These are phyloP conservation scores for Melanocharis versteri DNA, from an alignment of 2,113 vertebrate species.

Conservation along the genomic window DNA sequence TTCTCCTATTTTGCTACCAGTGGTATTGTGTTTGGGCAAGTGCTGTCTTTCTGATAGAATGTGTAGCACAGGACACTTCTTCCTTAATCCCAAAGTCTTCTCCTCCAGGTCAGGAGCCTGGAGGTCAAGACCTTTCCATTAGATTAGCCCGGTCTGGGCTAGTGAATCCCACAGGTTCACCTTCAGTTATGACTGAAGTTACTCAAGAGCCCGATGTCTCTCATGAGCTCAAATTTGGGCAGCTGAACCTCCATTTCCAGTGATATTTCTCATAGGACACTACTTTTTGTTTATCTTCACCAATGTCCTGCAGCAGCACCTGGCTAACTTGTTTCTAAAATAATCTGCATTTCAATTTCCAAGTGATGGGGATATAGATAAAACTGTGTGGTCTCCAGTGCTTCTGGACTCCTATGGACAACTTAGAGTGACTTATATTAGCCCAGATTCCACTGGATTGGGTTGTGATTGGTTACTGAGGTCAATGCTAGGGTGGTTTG, in stretches of 20 bases:
- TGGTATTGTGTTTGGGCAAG: neutral
- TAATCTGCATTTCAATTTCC: neutral
- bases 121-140: neutral
- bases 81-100: neutral
- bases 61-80: neutral
- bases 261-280: neutral
- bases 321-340: neutral
- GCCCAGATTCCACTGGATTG: neutral
- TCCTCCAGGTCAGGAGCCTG: neutral
- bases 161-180: neutral
- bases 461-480: neutral
- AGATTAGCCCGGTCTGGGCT: neutral
- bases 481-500: neutral
- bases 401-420: neutral
- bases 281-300: neutral
- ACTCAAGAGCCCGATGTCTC: neutral
- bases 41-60: neutral
- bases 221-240: neutral
- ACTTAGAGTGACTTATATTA: neutral
- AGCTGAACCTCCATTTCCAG: neutral
- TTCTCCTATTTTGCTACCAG: neutral
- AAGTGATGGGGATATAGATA: neutral
- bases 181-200: neutral
- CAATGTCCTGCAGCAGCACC: neutral
- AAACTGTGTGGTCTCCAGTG: neutral